Conservation (phyloP, 2,113 vertebrate genomes). For the Amazona vittata region DNA sequence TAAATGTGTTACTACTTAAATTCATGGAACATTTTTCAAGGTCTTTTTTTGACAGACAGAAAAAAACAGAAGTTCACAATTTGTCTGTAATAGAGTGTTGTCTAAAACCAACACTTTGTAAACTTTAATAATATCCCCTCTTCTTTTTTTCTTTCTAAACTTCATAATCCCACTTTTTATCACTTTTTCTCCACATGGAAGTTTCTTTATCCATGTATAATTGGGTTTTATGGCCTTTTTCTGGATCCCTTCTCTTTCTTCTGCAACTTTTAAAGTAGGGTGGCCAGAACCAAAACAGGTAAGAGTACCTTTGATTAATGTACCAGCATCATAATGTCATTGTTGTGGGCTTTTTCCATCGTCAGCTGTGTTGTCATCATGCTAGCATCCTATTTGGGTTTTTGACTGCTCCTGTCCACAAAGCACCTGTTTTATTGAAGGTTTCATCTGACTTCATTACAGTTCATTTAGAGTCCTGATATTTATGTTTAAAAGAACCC, state of each 20-base stretch:
- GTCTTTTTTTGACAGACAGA: neutral
- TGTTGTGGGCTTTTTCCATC: neutral
- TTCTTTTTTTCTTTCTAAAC: slow-evolving; percentile 21
- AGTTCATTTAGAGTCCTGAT: neutral
- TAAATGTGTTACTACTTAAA: neutral
- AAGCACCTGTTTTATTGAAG: neutral
- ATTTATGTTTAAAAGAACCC: neutral
- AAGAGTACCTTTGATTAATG: neutral
- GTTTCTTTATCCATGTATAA: neutral
- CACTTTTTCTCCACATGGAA: neutral
- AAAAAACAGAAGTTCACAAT: neutral
- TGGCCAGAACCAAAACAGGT: neutral
- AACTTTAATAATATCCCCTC: neutral
- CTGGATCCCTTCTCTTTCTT: slow-evolving; percentile 10
- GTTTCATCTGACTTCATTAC: neutral
- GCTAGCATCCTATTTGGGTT: neutral
- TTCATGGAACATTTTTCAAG: neutral
- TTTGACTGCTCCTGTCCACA: neutral
- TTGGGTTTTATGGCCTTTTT: slow-evolving; percentile 14
- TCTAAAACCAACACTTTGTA: neutral
- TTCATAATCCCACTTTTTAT: neutral
- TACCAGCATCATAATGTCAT: neutral
- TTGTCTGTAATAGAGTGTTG: neutral
- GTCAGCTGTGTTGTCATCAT: neutral
- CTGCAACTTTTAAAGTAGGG: slow-evolving; percentile 29